Evolutionary conservation across 2,113 vertebrate genomes (phyloP), one percentile per base, ranked within the genome.

Genomic region (Chlorodrepanis virens): DNA sequence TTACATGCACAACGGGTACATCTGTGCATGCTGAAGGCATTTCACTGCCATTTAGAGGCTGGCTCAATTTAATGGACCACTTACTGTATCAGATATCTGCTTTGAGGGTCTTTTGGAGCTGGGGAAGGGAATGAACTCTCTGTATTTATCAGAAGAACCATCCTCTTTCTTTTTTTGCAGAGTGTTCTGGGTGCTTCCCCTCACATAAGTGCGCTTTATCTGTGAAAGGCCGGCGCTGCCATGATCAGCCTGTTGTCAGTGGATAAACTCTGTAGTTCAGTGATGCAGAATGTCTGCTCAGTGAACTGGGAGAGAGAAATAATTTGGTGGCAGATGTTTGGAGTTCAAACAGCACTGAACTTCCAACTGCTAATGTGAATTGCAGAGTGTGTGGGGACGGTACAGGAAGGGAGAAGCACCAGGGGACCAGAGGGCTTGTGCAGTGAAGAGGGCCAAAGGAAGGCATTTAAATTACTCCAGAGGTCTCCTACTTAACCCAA

Each of bases 281-380:
- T 59, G 91, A 68, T 90, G 92, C 84, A 77, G 89, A 94, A 95
- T 94, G 60, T 78, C 83, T 80, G 91, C 85, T 89, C 74, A 52
- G 49, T 93, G 91, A 97, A 91, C 83, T 12, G 1, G 65, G 74
- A 86, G 50, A 70, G 24, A 87, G 74, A 89, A 91, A 87, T 94
- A 91, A 95, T 95, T 94, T 89, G 87, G 91, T 85, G 83, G 69
- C 95, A 97, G 87, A 96, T 93, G 80, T 92, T 77, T 87, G 70
- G 68, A 93, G 61, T 84, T 95, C 67, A 60, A 60, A 87, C 54
- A 84, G 65, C 70, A 67, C 44, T 24, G 11, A 92, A 87, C 52
- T 88, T 91, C 83, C 69, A 89, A 87, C 53, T 5, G 12, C 49
- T 77, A 79, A 67, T 74, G 37, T 67, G 68, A 86, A 79, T 60